Conservation (phyloP, 2,888 invertebrate species). For the Drosophila putrida region DNA sequence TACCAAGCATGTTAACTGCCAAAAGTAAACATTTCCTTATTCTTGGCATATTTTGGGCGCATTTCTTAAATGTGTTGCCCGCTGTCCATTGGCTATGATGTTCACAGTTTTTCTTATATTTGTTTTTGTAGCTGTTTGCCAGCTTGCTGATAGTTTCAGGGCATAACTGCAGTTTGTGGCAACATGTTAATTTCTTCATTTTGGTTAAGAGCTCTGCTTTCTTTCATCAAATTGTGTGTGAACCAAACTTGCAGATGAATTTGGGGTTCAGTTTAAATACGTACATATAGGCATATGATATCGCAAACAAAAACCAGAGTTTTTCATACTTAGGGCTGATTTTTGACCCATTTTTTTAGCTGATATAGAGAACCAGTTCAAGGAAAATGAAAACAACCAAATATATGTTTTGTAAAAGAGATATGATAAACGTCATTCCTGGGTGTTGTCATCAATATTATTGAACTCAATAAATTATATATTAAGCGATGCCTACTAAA, state of each 20-base stretch:
- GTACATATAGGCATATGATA: background rate
- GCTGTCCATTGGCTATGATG: conserved; percentile 31
- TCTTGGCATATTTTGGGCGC: conserved; percentile 66
- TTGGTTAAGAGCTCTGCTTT: conserved; percentile 30
- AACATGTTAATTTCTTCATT: conserved; percentile 79
- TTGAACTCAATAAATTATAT: too few relatives aligned
- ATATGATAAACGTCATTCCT: too few relatives aligned
- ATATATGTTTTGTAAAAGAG: too few relatives aligned
- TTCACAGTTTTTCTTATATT: conserved; percentile 33
- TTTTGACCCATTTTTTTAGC: too few relatives aligned
- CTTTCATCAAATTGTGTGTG: conserved; percentile 9
- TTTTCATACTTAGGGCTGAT: too few relatives aligned
- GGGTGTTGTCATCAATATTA: too few relatives aligned
- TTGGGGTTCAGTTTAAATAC: conserved; percentile 4
- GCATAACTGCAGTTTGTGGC: conserved; percentile 73
- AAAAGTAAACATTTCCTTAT: conserved; percentile 78
- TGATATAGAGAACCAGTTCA: too few relatives aligned
- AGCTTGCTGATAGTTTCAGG: conserved; percentile 52
- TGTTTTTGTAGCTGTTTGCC: conserved; percentile 20
- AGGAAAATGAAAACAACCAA: too few relatives aligned
- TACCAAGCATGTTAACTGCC: conserved; percentile 68
- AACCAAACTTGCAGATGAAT: conserved; percentile 9
- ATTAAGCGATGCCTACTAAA: too few relatives aligned
- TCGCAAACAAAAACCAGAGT: too few relatives aligned
- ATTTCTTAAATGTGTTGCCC: conserved; percentile 66